These are phyloP conservation scores for Phrixothrix hirtus DNA, from an alignment of 2,888 invertebrate species.

Conservation along the genomic window DNA sequence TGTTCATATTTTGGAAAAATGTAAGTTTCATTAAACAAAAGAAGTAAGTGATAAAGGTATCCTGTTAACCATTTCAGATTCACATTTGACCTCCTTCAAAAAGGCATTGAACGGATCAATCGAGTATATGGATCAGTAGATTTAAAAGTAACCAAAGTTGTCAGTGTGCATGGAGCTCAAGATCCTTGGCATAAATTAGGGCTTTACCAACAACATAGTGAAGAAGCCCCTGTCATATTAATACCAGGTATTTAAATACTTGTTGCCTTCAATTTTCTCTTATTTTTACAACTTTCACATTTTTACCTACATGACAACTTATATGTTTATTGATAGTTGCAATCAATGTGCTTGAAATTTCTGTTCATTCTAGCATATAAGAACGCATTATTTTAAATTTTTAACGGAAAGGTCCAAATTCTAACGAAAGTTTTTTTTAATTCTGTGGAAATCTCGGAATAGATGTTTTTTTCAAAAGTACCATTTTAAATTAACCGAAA, in stretches of 20 bases:
- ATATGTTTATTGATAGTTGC: too few relatives aligned
- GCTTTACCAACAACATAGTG: slow-evolving; percentile 53
- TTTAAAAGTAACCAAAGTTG: slow-evolving; percentile 60
- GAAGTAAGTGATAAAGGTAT: background rate
- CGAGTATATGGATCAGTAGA: slow-evolving; percentile 57
- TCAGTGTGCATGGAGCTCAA: slow-evolving; percentile 63
- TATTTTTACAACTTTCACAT: too few relatives aligned
- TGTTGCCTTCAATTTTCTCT: too few relatives aligned
- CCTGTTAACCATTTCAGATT: slow-evolving; percentile 23
- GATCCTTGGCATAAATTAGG: slow-evolving; percentile 65
- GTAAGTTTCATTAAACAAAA: slow-evolving; percentile 17
- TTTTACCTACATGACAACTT: too few relatives aligned
- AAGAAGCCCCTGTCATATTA: slow-evolving; percentile 38
- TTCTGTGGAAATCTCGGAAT: too few relatives aligned
- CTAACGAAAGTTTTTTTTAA: too few relatives aligned
- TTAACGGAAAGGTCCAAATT: too few relatives aligned
- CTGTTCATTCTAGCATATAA: too few relatives aligned
- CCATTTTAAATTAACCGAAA: too few relatives aligned
- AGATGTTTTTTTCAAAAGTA: too few relatives aligned
- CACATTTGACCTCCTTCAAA: slow-evolving; percentile 61
- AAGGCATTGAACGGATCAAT: slow-evolving; percentile 63
- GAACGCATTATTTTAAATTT: too few relatives aligned
- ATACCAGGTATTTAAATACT: slow-evolving; percentile 40
- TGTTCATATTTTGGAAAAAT: slow-evolving; percentile 73
- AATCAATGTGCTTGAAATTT: too few relatives aligned